These are phyloP conservation scores for Rhogogaster chlorosoma DNA, from an alignment of 2,888 invertebrate genomes.

Conservation along the genomic window DNA sequence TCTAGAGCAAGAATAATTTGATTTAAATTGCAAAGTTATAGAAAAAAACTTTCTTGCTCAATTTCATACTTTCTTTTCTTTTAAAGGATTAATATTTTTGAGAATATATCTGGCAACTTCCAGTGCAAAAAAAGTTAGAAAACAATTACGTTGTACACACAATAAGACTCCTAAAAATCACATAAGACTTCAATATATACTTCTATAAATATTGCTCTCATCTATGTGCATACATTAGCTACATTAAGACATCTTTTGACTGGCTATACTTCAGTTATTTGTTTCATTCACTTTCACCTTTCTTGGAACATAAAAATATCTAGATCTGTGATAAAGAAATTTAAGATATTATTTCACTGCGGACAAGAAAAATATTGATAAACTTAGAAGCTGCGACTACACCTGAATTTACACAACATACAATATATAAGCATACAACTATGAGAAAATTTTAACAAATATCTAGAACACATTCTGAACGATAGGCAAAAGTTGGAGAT, in stretches of 20 bases:
- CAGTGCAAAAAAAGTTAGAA: background rate
- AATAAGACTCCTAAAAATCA: background rate
- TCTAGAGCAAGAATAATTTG: background rate
- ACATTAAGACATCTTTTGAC: background rate
- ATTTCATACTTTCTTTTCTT: background rate
- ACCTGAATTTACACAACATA: slow-evolving; percentile 29
- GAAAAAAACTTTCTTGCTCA: background rate
- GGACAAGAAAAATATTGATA: slow-evolving; percentile 15
- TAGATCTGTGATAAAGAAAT: slow-evolving; percentile 7
- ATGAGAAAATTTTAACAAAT: slow-evolving; percentile 8
- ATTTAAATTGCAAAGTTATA: background rate
- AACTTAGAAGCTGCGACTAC: slow-evolving; percentile 14
- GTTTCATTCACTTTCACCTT: slow-evolving; percentile 16
- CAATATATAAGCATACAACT: slow-evolving; percentile 38
- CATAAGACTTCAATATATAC: background rate
- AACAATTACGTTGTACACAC: background rate
- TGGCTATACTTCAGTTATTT: slow-evolving; percentile 23
- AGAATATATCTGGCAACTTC: background rate
- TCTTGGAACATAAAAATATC: slow-evolving; percentile 8
- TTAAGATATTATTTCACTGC: background rate
- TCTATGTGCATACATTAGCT: slow-evolving; percentile 35
- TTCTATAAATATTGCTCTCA: background rate
- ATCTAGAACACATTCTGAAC: slow-evolving; percentile 16
- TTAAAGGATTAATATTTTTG: background rate
- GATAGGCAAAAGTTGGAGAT: slow-evolving; percentile 1